Evolutionary conservation across 1,140 invertebrate genomes (phyloP), one percentile per base, ranked within the genome.

Genomic region (Drosophila ercepeae): DNA sequence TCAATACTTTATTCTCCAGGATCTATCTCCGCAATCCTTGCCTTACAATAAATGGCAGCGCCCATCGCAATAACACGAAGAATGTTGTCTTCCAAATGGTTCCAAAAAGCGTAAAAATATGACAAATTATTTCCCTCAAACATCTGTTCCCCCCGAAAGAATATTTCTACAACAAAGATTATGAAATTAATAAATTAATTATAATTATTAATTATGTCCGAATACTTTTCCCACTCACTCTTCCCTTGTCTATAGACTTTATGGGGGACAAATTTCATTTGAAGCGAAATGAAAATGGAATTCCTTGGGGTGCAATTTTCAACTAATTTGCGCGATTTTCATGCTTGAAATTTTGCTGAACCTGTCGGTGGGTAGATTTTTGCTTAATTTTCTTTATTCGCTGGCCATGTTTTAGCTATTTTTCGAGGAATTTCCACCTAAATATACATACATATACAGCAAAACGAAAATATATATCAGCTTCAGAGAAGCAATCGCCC

Each of bases 371-470:
- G 63, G 27, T 63, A 18, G 69, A 36, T 73, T 73, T 73, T 63
- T 46, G 42, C 61, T 58, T 9, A 46, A 73, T 52, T 67, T 67
- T 65, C 59, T 51, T 42, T 41, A 41, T 67, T 65, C 60, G 65
- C 60, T n/a, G 36, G 42, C 44, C 27, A 18, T 50, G 51, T 34
- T 63, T 69, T 76, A 78, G 72, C 72, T 53, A 69, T 84, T 77
- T 84, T 74, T 67, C 52, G 18, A 74, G 82, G 68, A 84, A 81
- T 84, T 86, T 86, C 59, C 52, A 77, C 72, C 76, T 77, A 81
- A 76, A 86, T 81, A 74, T 63, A 67, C 54, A 71, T 25, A 50
- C 34, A 52, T 29, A 29, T 44, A 42, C 59, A 54, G 57, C 44
- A 49, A 51, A 67, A 21, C n/a, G n/a, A n/a, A n/a, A n/a, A n/a